Conservation (phyloP, 2,113 vertebrate genomes). For the Apteryx owenii region DNA sequence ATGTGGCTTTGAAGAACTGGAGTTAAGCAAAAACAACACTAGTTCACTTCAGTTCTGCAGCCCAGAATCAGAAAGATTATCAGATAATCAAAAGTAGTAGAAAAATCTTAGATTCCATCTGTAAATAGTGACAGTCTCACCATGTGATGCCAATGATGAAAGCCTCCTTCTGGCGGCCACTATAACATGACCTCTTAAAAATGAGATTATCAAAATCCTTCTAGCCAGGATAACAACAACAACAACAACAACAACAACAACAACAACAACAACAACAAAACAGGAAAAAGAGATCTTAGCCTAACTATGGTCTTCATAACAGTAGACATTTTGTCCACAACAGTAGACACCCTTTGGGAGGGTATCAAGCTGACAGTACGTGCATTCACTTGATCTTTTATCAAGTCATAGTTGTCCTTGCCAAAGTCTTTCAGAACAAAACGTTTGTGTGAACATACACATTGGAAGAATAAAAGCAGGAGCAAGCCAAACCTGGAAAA, state of each 20-base stretch:
- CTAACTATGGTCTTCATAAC: not conserved
- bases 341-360: not conserved
- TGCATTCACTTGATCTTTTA: slow-evolving; percentile 52
- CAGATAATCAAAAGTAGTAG: slow-evolving; percentile 22
- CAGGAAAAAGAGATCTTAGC: not conserved
- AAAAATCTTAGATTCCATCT: slow-evolving; percentile 5
- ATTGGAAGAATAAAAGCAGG: not conserved
- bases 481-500: slow-evolving; percentile 90
- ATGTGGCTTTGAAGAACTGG: slow-evolving; percentile 37
- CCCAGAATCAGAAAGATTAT: slow-evolving; percentile 46
- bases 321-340: not conserved
- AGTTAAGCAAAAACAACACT: slow-evolving; percentile 35
- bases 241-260: slow-evolving; percentile 1
- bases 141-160: slow-evolving; percentile 8
- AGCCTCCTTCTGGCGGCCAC: not conserved
- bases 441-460: slow-evolving; percentile 28
- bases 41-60: slow-evolving; percentile 35
- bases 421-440: slow-evolving; percentile 47
- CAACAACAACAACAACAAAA: not conserved
- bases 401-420: slow-evolving; percentile 22
- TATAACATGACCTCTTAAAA: slow-evolving; percentile 2
- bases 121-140: not conserved
- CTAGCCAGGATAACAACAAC: not conserved
- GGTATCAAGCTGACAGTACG: not conserved
- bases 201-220: slow-evolving; percentile 29